Evolutionary conservation across 2,797 vertebrate species (phyloP), one percentile per base, ranked within the genome.

Genomic region (Danio tinwini): DNA sequence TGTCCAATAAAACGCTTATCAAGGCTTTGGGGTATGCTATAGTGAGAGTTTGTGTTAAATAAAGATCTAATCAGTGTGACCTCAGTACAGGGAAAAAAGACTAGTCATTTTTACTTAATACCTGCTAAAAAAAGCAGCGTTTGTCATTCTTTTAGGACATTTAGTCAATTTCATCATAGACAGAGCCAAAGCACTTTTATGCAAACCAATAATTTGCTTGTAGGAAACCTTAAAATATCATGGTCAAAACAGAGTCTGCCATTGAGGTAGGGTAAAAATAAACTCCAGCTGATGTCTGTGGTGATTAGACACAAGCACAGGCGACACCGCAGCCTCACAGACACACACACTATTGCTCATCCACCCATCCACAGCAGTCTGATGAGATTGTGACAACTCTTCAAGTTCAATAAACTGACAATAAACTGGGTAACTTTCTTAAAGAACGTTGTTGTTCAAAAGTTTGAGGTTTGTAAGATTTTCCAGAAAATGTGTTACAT

Each of bases 51-150:
- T 37, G 39, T 42, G 50, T 56, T 16, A 53, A 78, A 62, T 49
- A 80, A 65, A 74, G 55, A 67, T 49, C 45, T 74, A 50, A 62
- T 50, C 72, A 74, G 42, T 47, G 72, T 47, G 53, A 45, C 42
- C 42, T 58, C 17, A 45, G 6, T 70, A 19, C 49, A 53, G 49
- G 17, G 29, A 29, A 55, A 58, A 55, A 58, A 67, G 11, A 5
- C 58, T 49, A n/a, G 2, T 19, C 47, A 61, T 29, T 49, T 61
- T 74, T 7, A 21, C 39, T 13, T 11, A 58, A 42, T 21, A 64
- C 64, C 11, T 8, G 45, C 11, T 45, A 5, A 10, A 17, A 63
- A 63, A 63, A 17, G 44, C 44, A 67, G 11, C 64, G 2, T 49
- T 8, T 67, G 64, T 49, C 52, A 45, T 11, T 47, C 53, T 17